Evolutionary conservation across 2,797 vertebrate species (phyloP).

Genomic region (Sciurus vulgaris): DNA sequence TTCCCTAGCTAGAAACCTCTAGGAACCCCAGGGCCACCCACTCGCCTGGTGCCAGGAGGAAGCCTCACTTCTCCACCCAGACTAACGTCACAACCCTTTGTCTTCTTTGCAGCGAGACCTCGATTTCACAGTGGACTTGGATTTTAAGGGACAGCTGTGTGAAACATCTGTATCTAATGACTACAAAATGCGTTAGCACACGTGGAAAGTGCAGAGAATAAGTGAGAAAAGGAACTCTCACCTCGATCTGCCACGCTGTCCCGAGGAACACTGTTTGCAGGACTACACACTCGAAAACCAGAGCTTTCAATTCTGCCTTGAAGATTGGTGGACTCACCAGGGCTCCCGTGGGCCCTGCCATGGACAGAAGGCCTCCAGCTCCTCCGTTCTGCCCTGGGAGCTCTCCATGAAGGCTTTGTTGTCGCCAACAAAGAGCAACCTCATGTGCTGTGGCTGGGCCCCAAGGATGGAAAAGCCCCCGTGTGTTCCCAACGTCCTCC

Average conservation of each 20-base stretch:
- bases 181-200: slow-evolving; percentile 98
- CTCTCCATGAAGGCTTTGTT: slow-evolving; percentile 57
- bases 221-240: slow-evolving; percentile 78
- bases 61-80: background rate
- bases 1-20: background rate
- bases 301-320: slow-evolving; percentile 82
- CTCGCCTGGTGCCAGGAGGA: background rate
- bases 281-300: slow-evolving; percentile 79
- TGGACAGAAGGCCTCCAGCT: slow-evolving; percentile 42
- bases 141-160: slow-evolving; percentile 99
- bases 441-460: slow-evolving; percentile 74
- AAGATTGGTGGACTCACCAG: slow-evolving; percentile 76
- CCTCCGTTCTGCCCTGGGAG: slow-evolving; percentile 54
- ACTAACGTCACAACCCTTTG: background rate
- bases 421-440: slow-evolving; percentile 50
- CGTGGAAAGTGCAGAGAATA: slow-evolving; percentile 71
- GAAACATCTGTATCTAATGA: slow-evolving; percentile 97
- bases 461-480: slow-evolving; percentile 79
- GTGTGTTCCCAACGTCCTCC: slow-evolving; percentile 80
- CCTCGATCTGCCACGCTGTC: slow-evolving; percentile 84
- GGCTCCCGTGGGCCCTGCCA: slow-evolving; percentile 8
- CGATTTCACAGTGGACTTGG: slow-evolving; percentile 98
- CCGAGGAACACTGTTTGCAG: slow-evolving; percentile 83
- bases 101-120: slow-evolving; percentile 93
- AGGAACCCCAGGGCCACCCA: accelerated